Evolutionary conservation across 64 coral and sea anemone genomes (phyloP).

Genomic region (Stichodactyla mertensii): DNA sequence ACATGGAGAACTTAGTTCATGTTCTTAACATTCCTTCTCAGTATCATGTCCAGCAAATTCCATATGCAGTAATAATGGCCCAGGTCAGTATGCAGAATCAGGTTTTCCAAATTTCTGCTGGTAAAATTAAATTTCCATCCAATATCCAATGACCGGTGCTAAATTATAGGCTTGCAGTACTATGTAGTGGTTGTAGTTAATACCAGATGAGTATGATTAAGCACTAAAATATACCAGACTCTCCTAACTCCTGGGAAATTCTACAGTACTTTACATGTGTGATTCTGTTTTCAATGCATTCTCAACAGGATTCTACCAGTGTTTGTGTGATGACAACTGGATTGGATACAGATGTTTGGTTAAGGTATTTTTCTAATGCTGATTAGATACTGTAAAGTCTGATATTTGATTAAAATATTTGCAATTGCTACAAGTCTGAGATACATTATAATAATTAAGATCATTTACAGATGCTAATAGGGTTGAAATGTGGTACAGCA

Average conservation of each 20-base stretch:
- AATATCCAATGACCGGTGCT: not conserved
- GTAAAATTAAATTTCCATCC: not conserved
- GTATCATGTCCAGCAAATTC: conserved; percentile 12
- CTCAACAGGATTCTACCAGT: conserved; percentile 11
- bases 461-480: no score
- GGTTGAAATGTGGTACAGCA: no score
- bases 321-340: not conserved
- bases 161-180: not conserved
- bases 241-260: no score
- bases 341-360: conserved; percentile 9
- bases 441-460: no score
- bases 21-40: not conserved
- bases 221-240: no score
- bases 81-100: not conserved
- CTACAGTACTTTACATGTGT: not conserved
- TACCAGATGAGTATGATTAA: no score
- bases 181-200: not conserved
- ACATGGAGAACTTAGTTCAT: no score
- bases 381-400: no score
- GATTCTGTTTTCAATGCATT: not conserved
- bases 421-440: no score
- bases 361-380: not conserved
- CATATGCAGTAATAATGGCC: not conserved
- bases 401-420: no score
- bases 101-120: not conserved